Evolutionary conservation across 1,140 invertebrate genomes (phyloP), one percentile per base, ranked within the genome.

Genomic region (Oncopodura yosiiana): DNA sequence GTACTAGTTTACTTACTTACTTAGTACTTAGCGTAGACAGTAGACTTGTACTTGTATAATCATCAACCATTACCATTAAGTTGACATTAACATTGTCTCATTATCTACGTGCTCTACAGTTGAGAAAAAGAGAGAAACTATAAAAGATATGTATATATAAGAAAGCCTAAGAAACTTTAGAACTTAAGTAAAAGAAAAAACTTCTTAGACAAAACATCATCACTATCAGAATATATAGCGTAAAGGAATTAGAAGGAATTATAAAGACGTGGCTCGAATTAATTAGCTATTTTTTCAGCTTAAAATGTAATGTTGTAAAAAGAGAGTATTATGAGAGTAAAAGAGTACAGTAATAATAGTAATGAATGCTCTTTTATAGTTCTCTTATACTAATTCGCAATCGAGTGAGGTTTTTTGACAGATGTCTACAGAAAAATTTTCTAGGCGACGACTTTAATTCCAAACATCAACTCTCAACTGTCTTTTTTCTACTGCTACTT

Each of bases 321-420:
- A 16, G 3, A 29, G n/a, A 5, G 14, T 45, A n/a, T 29, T 6
- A 8, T 34, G 6, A 34, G 14, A 34, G 30, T 6, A 34, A 36
- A 34, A 19, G 2, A 2, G 16, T 9, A 12, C 29, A 3, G 29
- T 46, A 30, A 16, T 26, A 46, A 19, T 21, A 24, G 44, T n/a
- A 1, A n/a, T 5, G 29, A 53, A 32, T 53, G 53, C 23, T n/a
- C n/a, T n/a, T n/a, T n/a, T n/a, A n/a, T n/a, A n/a, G n/a, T n/a
- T n/a, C n/a, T n/a, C n/a, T n/a, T n/a, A n/a, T n/a, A n/a, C n/a
- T 55, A 55, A 55, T 55, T 55, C 52, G 53, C 53, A 55, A 55
- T 45, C 53, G 34, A 38, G 53, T 55, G 53, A 55, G 52, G 52
- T 48, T 44, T 54, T 30, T 53, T 49, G 44, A 46, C 44, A 46